A percentile compares a stretch with the other conserved stretches of the same genome.
Evolutionary conservation across 1,140 invertebrate species (phyloP).

Genomic region (Drosophila orena): DNA sequence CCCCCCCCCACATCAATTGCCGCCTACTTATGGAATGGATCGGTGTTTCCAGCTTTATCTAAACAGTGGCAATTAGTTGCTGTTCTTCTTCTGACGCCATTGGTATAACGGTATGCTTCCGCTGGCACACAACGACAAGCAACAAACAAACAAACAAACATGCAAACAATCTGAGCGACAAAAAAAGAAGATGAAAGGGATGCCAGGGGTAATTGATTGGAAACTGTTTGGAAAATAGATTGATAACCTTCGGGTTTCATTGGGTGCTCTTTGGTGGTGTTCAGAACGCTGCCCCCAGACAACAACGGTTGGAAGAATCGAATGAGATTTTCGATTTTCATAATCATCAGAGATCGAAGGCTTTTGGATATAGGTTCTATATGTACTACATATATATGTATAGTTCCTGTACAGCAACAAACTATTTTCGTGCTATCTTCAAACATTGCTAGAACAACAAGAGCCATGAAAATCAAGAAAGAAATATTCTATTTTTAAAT

Average conservation of each 20-base stretch:
- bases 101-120: conserved; percentile 45
- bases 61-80: conserved; percentile 51
- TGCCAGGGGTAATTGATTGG: conserved; percentile 32
- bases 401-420: conserved; percentile 56
- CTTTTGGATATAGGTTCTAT: conserved; percentile 34
- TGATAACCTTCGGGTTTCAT: conserved; percentile 31
- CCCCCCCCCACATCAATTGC: conserved; percentile 1
- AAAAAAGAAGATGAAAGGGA: conserved; percentile 1
- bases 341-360: conserved; percentile 42
- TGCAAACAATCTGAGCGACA: conserved; percentile 25
- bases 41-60: conserved; percentile 38
- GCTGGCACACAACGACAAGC: conserved; percentile 17
- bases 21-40: conserved; percentile 17
- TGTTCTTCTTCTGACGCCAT: conserved; percentile 23
- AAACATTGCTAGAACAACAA: conserved; percentile 71
- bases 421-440: conserved; percentile 79
- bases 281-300: conserved; percentile 3
- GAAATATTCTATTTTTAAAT: conserved; percentile 77
- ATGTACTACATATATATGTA: conserved; percentile 30
- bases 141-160: conserved; percentile 26
- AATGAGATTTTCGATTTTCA: conserved; percentile 38
- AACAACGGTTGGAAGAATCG: background rate
- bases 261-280: conserved; percentile 5
- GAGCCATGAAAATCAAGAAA: conserved; percentile 75
- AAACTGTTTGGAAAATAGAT: conserved; percentile 18